These are phyloP conservation scores for Cryptoleucopteryx plumbea DNA, from an alignment of 2,113 vertebrate species.

Conservation along the genomic window DNA sequence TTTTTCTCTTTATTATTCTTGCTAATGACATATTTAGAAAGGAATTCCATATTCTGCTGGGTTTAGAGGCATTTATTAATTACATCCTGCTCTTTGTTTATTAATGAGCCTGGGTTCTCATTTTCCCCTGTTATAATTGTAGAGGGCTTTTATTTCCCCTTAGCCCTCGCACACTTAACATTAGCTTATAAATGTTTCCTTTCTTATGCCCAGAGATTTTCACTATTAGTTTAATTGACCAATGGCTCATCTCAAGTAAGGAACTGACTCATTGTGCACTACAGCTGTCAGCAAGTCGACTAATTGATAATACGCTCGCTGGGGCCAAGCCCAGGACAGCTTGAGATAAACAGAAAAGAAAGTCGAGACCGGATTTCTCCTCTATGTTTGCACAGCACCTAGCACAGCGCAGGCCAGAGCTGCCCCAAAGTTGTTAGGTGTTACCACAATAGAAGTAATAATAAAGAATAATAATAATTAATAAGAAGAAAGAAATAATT, in stretches of 20 bases:
- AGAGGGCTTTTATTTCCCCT: conserved; percentile 8
- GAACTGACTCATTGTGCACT: background rate
- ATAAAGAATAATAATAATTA: background rate
- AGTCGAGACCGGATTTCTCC: background rate
- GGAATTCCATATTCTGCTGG: conserved; percentile 6
- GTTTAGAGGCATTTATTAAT: conserved; percentile 42
- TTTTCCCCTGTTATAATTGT: background rate
- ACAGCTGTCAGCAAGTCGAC: background rate
- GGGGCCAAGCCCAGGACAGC: background rate
- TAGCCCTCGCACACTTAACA: background rate
- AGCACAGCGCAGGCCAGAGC: background rate
- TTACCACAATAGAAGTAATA: background rate
- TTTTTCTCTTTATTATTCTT: conserved; percentile 37
- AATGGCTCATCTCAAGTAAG: background rate
- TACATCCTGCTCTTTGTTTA: conserved; percentile 44
- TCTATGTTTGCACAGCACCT: background rate
- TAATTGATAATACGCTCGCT: background rate
- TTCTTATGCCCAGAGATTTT: conserved; percentile 11
- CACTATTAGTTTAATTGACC: background rate
- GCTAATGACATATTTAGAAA: conserved; percentile 10
- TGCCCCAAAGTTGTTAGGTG: background rate
- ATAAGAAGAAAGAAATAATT: no score
- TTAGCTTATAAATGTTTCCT: conserved; percentile 33
- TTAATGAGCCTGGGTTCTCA: conserved; percentile 5
- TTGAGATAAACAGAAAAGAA: background rate